Conservation (phyloP, 2,797 vertebrate species). For the Gephyroberyx darwinii region DNA sequence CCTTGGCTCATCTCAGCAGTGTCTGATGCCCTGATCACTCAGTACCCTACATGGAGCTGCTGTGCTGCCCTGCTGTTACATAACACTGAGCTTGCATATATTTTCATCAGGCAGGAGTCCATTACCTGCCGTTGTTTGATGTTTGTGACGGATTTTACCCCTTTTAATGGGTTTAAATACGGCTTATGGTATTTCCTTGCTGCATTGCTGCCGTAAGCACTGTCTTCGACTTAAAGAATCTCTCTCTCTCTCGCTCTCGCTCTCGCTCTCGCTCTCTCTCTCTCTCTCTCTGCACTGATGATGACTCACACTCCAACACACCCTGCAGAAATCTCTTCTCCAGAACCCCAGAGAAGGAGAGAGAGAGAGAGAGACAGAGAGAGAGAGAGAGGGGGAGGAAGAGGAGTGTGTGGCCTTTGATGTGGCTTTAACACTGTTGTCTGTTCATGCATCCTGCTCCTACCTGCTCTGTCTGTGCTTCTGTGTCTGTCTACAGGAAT, state of each 20-base stretch:
- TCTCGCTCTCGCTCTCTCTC: constrained; percentile 3
- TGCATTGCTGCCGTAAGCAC: constrained; percentile 73
- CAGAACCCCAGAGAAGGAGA: constrained; percentile 62
- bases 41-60: constrained; percentile 21
- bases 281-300: constrained; percentile 73
- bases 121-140: constrained; percentile 42
- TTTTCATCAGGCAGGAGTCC: constrained; percentile 34
- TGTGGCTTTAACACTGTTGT: constrained; percentile 48
- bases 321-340: constrained; percentile 78
- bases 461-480: constrained; percentile 47
- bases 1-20: constrained; percentile 15
- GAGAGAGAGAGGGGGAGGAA: constrained; percentile 40
- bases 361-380: constrained; percentile 42
- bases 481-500: constrained; percentile 50
- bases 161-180: constrained; percentile 30
- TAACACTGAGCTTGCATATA: constrained; percentile 35
- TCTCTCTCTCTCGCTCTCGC: constrained; percentile 61
- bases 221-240: constrained; percentile 76
- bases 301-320: constrained; percentile 84
- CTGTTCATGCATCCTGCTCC: constrained; percentile 57
- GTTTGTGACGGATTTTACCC: constrained; percentile 34
- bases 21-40: constrained; percentile 34
- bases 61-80: constrained; percentile 42
- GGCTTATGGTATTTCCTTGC: constrained; percentile 55
- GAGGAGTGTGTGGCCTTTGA: constrained; percentile 48